These are phyloP conservation scores for Mantis religiosa DNA, from an alignment of 2,888 invertebrate genomes.

Conservation along the genomic window DNA sequence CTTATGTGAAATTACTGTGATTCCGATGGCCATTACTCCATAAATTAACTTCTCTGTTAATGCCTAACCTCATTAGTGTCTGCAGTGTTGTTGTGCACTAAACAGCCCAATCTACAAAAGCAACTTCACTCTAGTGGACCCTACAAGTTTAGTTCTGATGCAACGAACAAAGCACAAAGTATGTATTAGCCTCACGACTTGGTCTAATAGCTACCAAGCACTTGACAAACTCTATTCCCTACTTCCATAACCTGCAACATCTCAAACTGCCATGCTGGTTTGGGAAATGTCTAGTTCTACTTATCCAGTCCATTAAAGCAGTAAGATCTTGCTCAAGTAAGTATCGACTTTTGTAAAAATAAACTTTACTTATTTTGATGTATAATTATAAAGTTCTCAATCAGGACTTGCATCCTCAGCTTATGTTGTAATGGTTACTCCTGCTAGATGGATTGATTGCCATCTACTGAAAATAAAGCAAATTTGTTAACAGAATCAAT, in stretches of 20 bases:
- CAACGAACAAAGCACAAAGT: not conserved
- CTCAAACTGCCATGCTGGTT: slow-evolving; percentile 18
- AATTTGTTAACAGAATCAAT: too few relatives aligned
- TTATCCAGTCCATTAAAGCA: not conserved
- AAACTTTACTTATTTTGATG: too few relatives aligned
- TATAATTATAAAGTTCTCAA: too few relatives aligned
- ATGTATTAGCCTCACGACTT: not conserved
- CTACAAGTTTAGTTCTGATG: not conserved
- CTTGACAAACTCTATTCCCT: slow-evolving; percentile 6
- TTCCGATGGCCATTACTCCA: slow-evolving; percentile 10
- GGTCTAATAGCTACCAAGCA: slow-evolving; percentile 16
- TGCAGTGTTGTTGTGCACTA: not conserved
- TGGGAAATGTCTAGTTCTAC: not conserved
- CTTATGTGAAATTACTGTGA: not conserved
- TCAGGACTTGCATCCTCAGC: too few relatives aligned
- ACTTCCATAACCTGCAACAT: slow-evolving; percentile 14
- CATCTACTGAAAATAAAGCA: not conserved
- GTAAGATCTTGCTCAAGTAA: slow-evolving; percentile 4
- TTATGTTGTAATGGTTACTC: too few relatives aligned
- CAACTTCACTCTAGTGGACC: not conserved
- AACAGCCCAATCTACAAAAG: not conserved
- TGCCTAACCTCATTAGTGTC: not conserved
- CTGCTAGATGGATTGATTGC: too few relatives aligned
- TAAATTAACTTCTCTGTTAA: not conserved
- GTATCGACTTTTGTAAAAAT: too few relatives aligned